Evolutionary conservation across 53 echinoderm and acorn worm species (phyloP).

Genomic region (Mesocentrotus franciscanus): DNA sequence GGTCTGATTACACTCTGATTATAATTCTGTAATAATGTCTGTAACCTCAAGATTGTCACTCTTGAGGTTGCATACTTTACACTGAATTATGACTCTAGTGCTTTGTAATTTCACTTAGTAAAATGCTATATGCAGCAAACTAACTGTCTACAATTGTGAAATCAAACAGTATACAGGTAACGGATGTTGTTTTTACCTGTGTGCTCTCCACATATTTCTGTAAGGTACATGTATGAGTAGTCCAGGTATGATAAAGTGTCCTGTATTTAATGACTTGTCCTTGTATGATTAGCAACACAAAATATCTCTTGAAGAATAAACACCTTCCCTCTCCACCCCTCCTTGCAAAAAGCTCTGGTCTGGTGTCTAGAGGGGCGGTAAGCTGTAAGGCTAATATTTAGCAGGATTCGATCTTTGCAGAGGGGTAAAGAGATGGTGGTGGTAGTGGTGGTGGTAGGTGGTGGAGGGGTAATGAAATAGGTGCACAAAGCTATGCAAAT

Average conservation of each 20-base stretch:
- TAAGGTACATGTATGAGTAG: neutral
- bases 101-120: too few relatives aligned
- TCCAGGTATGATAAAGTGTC: neutral
- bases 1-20: too few relatives aligned
- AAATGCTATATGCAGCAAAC: too few relatives aligned
- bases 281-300: conserved; percentile 1
- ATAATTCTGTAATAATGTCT: neutral
- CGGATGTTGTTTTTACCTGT: conserved; percentile 1
- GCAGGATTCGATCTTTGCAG: neutral
- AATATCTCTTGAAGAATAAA: neutral
- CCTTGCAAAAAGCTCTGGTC: neutral
- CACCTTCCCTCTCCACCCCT: neutral
- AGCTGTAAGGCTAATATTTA: conserved; percentile 44
- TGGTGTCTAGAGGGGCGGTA: neutral
- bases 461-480: conserved; percentile 3
- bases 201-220: neutral
- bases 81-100: too few relatives aligned
- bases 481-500: conserved; percentile 53
- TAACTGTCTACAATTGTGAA: too few relatives aligned
- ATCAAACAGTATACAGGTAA: neutral
- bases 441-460: neutral
- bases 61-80: too few relatives aligned
- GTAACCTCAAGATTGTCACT: neutral
- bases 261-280: neutral
- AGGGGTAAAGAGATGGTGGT: conserved; percentile 16